Evolutionary conservation across 2,797 vertebrate species (phyloP), one percentile per base, ranked within the genome.

Genomic region (Hoplostethus atlanticus): DNA sequence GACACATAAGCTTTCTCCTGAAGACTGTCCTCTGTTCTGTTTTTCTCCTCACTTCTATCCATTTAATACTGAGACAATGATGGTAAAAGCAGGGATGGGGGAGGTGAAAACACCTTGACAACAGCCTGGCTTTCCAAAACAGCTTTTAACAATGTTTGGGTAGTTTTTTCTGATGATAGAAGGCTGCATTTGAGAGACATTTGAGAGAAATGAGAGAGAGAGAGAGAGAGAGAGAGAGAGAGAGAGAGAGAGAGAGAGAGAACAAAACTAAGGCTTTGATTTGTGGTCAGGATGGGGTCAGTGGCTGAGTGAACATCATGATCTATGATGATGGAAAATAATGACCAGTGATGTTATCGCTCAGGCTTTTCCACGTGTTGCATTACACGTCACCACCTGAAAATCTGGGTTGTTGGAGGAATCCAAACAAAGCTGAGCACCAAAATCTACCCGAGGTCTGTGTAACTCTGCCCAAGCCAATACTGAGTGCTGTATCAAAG

Each of bases 41-140:
- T 77, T 77, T 53, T 44, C 53, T 52, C 59, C 55, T 59, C 17
- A 61, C 71, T 67, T 67, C 6, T 81, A 78, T 82, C 3, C 57
- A 79, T 87, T 77, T 70, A 77, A 71, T 12, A 57, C 51, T 11
- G n/a, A 78, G 13, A 73, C 53, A 42, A 47, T 55, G 54, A 62
- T 2, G n/a, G 50, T 34, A 48, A 74, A 84, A 28, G 40, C 40
- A 13, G 64, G 28, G 50, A 51, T 3, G 12, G 58, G 68, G 21
- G 54, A 72, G 52, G 21, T n/a, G 31, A n/a, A 56, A 28, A 28
- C 28, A 28, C 28, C 28, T 28, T 28, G 2, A 28, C 28, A 28
- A 42, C 58, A 15, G 25, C 50, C n/a, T 4, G 40, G 40, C 46
- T 80, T 28, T 71, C 60, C 36, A 34, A 61, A 74, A 68, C 7